These are phyloP conservation scores for Hyposoter dolosus DNA, from an alignment of 2,888 invertebrate genomes.

Conservation along the genomic window DNA sequence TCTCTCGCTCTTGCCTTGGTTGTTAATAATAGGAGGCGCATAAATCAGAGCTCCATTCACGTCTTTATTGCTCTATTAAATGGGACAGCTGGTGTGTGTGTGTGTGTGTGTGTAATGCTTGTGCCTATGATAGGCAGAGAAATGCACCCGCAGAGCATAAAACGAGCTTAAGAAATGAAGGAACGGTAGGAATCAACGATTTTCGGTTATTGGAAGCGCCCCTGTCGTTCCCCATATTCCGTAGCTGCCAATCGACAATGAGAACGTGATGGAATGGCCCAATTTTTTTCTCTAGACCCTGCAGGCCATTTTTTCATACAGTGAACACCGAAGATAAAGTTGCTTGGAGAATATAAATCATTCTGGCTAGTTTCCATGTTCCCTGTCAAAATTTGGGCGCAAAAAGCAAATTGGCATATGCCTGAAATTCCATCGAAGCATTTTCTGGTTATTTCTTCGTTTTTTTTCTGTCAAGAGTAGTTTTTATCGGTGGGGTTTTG, in stretches of 20 bases:
- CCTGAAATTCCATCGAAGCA: background rate
- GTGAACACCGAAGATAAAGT: background rate
- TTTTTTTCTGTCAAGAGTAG: background rate
- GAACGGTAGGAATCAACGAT: slow-evolving; percentile 49
- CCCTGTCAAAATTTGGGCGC: background rate
- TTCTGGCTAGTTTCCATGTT: background rate
- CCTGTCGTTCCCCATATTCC: background rate
- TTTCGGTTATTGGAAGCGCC: slow-evolving; percentile 36
- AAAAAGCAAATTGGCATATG: slow-evolving; percentile 2
- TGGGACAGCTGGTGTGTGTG: slow-evolving; percentile 82
- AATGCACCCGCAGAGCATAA: slow-evolving; percentile 35
- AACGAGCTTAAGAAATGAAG: slow-evolving; percentile 33
- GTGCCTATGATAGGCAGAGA: slow-evolving; percentile 45
- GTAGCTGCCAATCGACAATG: slow-evolving; percentile 14
- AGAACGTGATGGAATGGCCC: slow-evolving; percentile 13
- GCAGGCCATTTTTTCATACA: slow-evolving; percentile 4
- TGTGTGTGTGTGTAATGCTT: slow-evolving; percentile 56
- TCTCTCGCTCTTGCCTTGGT: slow-evolving; percentile 54
- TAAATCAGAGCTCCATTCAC: slow-evolving; percentile 84
- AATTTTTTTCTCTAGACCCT: slow-evolving; percentile 15
- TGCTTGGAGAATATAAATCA: background rate
- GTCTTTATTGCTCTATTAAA: slow-evolving; percentile 85
- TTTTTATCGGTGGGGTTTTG: background rate
- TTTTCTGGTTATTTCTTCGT: background rate
- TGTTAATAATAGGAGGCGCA: slow-evolving; percentile 83